Evolutionary conservation across 2,797 vertebrate species (phyloP).

Genomic region (Sebastes variabilis): DNA sequence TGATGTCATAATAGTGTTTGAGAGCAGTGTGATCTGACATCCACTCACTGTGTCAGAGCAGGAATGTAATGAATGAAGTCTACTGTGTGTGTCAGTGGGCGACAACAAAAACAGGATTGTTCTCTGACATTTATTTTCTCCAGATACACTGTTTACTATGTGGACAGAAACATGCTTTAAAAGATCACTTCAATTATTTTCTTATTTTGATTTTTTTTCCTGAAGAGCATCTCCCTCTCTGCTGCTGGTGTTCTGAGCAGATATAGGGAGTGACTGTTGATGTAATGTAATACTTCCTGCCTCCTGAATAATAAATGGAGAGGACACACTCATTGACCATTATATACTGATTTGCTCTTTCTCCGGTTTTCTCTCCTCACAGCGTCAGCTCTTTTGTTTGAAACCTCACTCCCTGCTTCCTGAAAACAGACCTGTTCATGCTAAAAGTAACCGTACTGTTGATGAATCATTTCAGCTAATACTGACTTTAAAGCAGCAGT

Average conservation of each 20-base stretch:
- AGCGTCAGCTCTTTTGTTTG: conserved; percentile 40
- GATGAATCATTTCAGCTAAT: not conserved
- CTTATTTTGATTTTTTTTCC: not conserved
- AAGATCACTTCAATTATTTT: not conserved
- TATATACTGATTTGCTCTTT: conserved; percentile 41
- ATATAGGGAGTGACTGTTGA: conserved; percentile 43
- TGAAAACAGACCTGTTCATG: not conserved
- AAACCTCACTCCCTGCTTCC: conserved; percentile 24
- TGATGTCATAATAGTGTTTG: not conserved
- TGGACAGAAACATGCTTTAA: not conserved
- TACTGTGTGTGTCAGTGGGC: conserved; percentile 47
- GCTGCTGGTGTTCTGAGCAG: not conserved
- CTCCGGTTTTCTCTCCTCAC: conserved; percentile 11
- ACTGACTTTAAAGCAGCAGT: not conserved
- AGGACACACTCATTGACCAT: conserved; percentile 64
- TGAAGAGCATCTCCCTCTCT: not conserved
- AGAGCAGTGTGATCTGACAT: not conserved
- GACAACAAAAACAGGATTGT: conserved; percentile 57
- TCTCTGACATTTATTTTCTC: conserved; percentile 35
- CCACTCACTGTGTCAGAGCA: conserved; percentile 15
- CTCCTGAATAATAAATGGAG: conserved; percentile 81
- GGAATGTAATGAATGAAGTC: conserved; percentile 57
- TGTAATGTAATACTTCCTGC: conserved; percentile 76
- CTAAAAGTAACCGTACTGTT: not conserved
- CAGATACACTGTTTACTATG: not conserved